Evolutionary conservation across 2,888 invertebrate species (phyloP).

Genomic region (Steinernema carpocapsae): DNA sequence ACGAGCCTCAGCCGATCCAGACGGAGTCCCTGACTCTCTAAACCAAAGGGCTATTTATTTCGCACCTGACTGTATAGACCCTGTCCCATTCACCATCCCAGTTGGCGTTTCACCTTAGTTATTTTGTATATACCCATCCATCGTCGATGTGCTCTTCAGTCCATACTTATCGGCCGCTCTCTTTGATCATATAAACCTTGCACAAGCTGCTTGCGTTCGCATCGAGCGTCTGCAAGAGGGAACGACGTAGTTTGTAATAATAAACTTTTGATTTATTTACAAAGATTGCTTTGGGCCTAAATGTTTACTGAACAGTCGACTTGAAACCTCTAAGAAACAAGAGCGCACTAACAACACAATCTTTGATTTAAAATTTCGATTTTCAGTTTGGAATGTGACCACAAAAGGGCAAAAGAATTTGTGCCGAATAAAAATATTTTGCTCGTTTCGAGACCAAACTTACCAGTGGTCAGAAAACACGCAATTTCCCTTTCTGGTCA

Average conservation of each 20-base stretch:
- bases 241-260: conserved; percentile 9
- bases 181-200: neutral
- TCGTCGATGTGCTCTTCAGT: conserved; percentile 12
- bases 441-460: too few relatives aligned
- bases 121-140: conserved; percentile 21
- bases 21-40: conserved; percentile 23
- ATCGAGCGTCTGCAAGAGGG: neutral
- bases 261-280: neutral
- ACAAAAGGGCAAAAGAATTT: too few relatives aligned
- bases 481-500: too few relatives aligned
- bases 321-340: neutral
- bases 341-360: neutral
- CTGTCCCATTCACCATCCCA: neutral
- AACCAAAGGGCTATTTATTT: conserved; percentile 18
- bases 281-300: neutral
- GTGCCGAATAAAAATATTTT: too few relatives aligned
- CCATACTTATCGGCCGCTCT: neutral
- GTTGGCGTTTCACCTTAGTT: conserved; percentile 1
- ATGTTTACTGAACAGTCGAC: neutral
- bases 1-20: conserved; percentile 41
- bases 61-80: neutral
- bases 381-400: too few relatives aligned
- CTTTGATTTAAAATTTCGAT: too few relatives aligned
- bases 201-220: neutral
- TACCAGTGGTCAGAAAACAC: too few relatives aligned